These are phyloP conservation scores for Picus viridis DNA, from an alignment of 2,797 vertebrate genomes.

Conservation along the genomic window DNA sequence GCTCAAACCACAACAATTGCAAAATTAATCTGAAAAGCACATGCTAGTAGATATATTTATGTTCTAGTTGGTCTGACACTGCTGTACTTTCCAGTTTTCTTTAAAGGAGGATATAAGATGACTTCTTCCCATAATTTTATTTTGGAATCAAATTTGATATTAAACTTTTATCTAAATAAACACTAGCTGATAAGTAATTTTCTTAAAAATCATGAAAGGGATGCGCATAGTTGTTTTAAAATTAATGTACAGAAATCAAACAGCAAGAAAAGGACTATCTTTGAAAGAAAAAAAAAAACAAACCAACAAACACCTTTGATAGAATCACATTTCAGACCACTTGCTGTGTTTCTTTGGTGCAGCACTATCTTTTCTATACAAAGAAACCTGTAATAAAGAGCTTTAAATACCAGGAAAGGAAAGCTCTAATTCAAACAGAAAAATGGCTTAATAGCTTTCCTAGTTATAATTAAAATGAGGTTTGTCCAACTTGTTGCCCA, in stretches of 20 bases:
- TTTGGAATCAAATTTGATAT: not conserved
- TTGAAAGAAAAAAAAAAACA: not conserved
- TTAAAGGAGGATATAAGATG: not conserved
- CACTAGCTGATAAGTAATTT: not conserved
- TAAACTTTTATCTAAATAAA: not conserved
- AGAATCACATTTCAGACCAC: not conserved
- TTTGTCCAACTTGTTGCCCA: conserved; percentile 8
- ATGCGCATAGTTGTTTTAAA: not conserved
- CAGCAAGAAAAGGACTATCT: not conserved
- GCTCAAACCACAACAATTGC: not conserved
- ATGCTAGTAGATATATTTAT: not conserved
- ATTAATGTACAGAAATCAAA: not conserved
- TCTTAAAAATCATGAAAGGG: not conserved
- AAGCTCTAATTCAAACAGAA: not conserved
- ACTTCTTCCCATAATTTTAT: not conserved
- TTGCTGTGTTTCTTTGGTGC: not conserved
- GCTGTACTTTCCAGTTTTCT: not conserved
- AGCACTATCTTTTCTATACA: conserved; percentile 8
- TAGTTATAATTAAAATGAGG: conserved; percentile 16
- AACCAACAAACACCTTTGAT: not conserved
- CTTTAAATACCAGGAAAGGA: not conserved
- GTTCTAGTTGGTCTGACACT: not conserved
- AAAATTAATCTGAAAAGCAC: not conserved
- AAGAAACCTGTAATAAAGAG: not conserved
- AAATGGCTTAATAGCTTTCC: not conserved